Evolutionary conservation across 92 coral and sea anemone species (phyloP).

Genomic region (Epizoanthus rinbou): DNA sequence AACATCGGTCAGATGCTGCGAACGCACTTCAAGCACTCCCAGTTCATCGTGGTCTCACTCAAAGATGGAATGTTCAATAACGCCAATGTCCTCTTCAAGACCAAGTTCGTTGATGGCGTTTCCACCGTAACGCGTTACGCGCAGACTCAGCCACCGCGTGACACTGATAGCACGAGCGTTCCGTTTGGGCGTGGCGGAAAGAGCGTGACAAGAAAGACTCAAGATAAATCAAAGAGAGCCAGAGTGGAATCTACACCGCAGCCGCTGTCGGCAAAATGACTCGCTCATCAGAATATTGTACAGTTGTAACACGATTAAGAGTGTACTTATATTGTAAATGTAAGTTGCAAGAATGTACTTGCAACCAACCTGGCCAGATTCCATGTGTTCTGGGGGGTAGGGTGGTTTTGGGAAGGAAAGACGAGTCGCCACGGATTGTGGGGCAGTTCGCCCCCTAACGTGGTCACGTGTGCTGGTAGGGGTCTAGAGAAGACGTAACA

Average conservation of each 20-base stretch:
- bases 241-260: conserved; percentile 68
- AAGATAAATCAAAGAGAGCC: conserved; percentile 68
- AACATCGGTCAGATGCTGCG: conserved; percentile 97
- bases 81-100: conserved; percentile 96
- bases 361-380: too few species aligned
- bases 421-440: too few species aligned
- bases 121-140: conserved; percentile 98
- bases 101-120: conserved; percentile 97
- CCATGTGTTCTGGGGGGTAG: too few species aligned
- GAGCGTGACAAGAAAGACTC: conserved; percentile 63
- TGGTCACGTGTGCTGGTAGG: too few species aligned
- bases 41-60: conserved; percentile 98
- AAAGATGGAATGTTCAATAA: conserved; percentile 99
- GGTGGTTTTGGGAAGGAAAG: too few species aligned
- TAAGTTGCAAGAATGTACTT: too few species aligned
- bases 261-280: conserved; percentile 43
- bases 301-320: background rate
- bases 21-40: conserved; percentile 94
- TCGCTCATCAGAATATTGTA: background rate
- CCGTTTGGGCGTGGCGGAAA: conserved; percentile 53
- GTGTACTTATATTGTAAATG: background rate
- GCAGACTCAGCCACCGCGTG: conserved; percentile 80
- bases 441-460: too few species aligned
- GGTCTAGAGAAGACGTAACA: too few species aligned
- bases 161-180: conserved; percentile 49